Percentiles rank a stretch among this genome's conserved stretches.
These are phyloP conservation scores for Lophura nycthemera DNA, from an alignment of 2,113 vertebrate genomes.

Conservation along the genomic window DNA sequence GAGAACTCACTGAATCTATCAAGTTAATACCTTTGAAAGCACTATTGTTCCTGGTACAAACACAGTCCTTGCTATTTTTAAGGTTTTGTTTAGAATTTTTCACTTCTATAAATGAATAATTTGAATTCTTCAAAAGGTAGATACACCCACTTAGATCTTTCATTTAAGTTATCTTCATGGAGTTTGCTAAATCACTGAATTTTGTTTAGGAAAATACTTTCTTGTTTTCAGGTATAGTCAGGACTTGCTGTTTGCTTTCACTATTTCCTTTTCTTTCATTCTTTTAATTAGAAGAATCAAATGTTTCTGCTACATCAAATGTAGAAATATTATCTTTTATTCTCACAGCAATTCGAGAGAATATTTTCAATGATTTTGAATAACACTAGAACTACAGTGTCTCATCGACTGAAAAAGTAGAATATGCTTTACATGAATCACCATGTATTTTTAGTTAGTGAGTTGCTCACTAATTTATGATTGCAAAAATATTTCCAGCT, in stretches of 20 bases:
- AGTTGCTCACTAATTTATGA: not conserved
- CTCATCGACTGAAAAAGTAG: not conserved
- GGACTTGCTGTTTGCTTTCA: not conserved
- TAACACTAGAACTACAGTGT: not conserved
- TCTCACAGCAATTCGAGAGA: not conserved
- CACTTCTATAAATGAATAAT: not conserved
- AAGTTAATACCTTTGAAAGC: not conserved
- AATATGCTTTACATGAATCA: not conserved
- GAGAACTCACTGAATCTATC: not conserved
- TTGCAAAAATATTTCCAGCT: not conserved
- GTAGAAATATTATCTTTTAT: not conserved
- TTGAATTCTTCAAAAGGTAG: not conserved
- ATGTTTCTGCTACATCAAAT: not conserved
- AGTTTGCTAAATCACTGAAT: not conserved
- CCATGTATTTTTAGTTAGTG: not conserved
- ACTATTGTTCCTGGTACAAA: not conserved
- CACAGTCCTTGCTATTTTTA: not conserved
- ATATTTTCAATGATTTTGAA: not conserved
- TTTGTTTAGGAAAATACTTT: not conserved
- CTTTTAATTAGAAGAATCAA: not conserved
- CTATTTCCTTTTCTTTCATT: not conserved
- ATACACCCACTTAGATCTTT: not conserved
- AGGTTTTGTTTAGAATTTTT: not conserved
- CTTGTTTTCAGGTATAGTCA: not conserved
- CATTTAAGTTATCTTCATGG: not conserved